Base-by-base conservation (phyloP, 92 coral and sea anemone species). In the Porites lobata region DNA sequence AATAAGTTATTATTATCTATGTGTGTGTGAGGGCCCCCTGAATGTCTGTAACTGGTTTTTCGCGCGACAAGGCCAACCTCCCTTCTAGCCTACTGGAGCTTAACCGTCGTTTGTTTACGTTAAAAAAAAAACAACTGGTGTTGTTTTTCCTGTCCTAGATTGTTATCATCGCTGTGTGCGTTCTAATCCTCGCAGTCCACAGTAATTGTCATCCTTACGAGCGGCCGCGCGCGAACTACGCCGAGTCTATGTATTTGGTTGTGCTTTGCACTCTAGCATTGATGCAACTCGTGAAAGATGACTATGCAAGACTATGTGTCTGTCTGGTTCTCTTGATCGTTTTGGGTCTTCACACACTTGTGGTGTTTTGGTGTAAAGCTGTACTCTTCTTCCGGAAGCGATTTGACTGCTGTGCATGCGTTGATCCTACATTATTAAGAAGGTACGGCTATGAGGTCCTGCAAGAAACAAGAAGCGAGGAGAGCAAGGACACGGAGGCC, bases 191-290 rank as follows among this genome's bases (percentile, higher is more conserved):
- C 66, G 91, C 86, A 14, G 29, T 95, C 4, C 99, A 97, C 62
- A 91, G 96, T 92, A 93, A 77, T 85, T 87, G 79, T 92, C 99
- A 98, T 75, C 99, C 99, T 11, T 98, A 98, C 89, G 50, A 19
- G 64, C 84, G 91, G 24, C 81, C 76, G 8, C 92, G 94, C 18
- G 93, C 92, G 18, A 98, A 98, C 92, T 58, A 90, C 22, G 76
- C 95, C 10, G 99, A 98, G 80, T 89, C 98, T 53, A 20, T 92
- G 21, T 96, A 96, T 66, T 80, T 98, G 38, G 64, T 91, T 61
- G 93, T 88, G 9, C 94, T 98, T 18, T 82, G 95, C 64, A 64
- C 80, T 6, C 53, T 98, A 62, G 92, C 96, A 9, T 69, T 93
- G 53, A 81, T 94, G 81, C 99, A 98, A 62, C 52, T 87, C 21